Evolutionary conservation across 2,797 vertebrate genomes (phyloP).

Genomic region (Melanotaenia pygmaea): DNA sequence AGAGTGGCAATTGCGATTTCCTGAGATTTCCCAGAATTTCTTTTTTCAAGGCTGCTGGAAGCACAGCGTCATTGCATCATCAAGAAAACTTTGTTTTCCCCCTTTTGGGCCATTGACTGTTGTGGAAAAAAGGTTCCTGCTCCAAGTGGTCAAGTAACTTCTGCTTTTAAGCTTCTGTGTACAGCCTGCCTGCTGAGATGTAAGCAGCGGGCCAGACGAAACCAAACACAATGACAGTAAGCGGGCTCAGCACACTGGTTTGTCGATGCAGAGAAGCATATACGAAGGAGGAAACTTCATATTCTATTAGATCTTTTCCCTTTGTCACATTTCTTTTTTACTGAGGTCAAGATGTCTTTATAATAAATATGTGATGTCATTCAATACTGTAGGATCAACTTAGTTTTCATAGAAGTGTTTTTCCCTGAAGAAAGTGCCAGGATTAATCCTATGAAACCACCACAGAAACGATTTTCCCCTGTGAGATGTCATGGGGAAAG

Average conservation of each 20-base stretch:
- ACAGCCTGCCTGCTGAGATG: constrained; percentile 68
- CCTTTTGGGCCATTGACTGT: constrained; percentile 41
- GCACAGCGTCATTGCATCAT: constrained; percentile 55
- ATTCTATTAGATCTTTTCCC: background rate
- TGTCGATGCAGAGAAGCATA: constrained; percentile 23
- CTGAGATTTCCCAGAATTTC: constrained; percentile 70
- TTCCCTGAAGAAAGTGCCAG: constrained; percentile 16
- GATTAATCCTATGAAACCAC: constrained; percentile 41
- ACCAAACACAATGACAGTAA: constrained; percentile 69
- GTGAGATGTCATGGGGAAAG: constrained; percentile 60
- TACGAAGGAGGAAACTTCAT: constrained; percentile 18
- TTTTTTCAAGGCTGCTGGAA: constrained; percentile 47
- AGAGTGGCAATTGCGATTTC: constrained; percentile 76
- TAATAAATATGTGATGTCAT: constrained; percentile 4
- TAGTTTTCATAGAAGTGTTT: constrained; percentile 27
- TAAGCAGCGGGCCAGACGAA: constrained; percentile 54
- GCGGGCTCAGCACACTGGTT: constrained; percentile 24
- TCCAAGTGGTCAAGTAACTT: constrained; percentile 70
- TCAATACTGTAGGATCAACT: background rate
- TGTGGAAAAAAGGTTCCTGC: constrained; percentile 62
- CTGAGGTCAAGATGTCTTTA: constrained; percentile 4
- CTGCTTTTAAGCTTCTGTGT: constrained; percentile 74
- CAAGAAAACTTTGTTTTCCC: constrained; percentile 42
- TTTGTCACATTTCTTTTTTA: background rate
- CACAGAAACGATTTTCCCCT: constrained; percentile 48